phyloP scores from a whole-genome alignment of 2,797 vertebrate species.

The Gouania willdenowi region DNA sequence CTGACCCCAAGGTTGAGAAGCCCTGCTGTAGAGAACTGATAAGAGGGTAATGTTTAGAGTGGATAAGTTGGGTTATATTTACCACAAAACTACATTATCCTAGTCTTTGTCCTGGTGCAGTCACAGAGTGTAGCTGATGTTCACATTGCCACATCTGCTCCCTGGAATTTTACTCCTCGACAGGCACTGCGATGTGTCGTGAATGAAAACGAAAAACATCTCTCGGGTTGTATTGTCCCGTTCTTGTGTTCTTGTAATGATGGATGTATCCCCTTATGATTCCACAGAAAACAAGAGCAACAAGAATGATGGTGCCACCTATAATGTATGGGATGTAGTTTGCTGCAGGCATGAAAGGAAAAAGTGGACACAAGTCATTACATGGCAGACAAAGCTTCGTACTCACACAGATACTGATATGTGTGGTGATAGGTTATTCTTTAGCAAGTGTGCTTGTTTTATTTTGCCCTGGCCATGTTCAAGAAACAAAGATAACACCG shows the following conservation, averaged over 20 bases:
- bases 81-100: too few relatives aligned
- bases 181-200: neutral
- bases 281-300: accelerated
- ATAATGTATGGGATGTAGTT: neutral
- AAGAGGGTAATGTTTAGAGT: too few relatives aligned
- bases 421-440: too few relatives aligned
- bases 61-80: too few relatives aligned
- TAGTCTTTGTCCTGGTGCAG: too few relatives aligned
- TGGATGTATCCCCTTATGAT: accelerated
- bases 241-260: constrained; percentile 3
- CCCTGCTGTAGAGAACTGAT: too few relatives aligned
- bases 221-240: constrained; percentile 22
- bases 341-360: neutral
- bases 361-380: neutral
- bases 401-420: neutral
- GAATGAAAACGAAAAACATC: neutral
- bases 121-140: too few relatives aligned
- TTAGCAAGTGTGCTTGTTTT: too few relatives aligned
- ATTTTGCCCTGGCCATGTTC: too few relatives aligned
- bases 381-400: neutral
- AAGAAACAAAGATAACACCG: too few relatives aligned
- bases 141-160: too few relatives aligned
- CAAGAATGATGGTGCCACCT: accelerated
- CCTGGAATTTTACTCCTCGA: neutral
- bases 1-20: too few relatives aligned